These are phyloP conservation scores for Ciconia maguari DNA, from an alignment of 2,113 vertebrate species.

Conservation along the genomic window DNA sequence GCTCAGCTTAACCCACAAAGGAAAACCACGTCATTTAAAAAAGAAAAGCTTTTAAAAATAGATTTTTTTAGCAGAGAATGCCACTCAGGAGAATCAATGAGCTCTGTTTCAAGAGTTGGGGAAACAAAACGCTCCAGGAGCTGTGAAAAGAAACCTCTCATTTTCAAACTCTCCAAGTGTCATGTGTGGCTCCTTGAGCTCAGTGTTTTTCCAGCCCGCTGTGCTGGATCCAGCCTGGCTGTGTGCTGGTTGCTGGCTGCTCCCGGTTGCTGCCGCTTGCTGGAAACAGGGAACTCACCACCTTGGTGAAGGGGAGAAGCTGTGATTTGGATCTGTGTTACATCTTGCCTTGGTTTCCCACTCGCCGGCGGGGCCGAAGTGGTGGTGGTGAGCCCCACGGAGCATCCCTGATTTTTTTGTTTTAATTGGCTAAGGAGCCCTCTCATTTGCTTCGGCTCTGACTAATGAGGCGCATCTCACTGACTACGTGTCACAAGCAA, in stretches of 20 bases:
- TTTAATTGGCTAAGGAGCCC: slow-evolving; percentile 19
- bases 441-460: background rate
- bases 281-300: background rate
- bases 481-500: slow-evolving; percentile 42
- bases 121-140: background rate
- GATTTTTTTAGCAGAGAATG: background rate
- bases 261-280: background rate
- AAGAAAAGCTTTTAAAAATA: slow-evolving; percentile 30
- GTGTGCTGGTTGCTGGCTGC: background rate
- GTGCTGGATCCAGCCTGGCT: background rate
- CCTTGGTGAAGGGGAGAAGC: background rate
- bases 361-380: fast-evolving
- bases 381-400: background rate
- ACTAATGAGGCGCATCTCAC: slow-evolving; percentile 7
- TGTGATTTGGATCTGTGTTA: background rate
- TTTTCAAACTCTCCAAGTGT: background rate
- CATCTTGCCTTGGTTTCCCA: background rate
- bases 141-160: background rate
- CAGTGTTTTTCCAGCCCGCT: background rate
- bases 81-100: slow-evolving; percentile 7
- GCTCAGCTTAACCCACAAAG: slow-evolving; percentile 13
- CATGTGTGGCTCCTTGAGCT: background rate
- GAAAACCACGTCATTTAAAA: slow-evolving; percentile 17
- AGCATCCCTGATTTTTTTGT: background rate
- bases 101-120: slow-evolving; percentile 4